A percentile compares a stretch with the other conserved stretches of the same genome.
These are phyloP conservation scores for Drosophila micromelanica DNA, from an alignment of 1,140 invertebrate species.

Conservation along the genomic window DNA sequence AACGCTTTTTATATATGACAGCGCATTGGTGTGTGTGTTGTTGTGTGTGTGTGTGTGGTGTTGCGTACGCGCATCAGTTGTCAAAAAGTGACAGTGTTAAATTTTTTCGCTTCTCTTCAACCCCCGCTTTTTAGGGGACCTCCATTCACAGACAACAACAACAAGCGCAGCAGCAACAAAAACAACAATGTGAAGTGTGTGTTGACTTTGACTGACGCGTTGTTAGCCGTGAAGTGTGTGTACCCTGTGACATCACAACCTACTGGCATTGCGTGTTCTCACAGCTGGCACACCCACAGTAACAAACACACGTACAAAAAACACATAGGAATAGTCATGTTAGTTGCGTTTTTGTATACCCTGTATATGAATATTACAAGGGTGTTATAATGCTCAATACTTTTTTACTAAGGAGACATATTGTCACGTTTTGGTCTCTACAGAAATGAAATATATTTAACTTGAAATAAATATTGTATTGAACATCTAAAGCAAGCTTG, in stretches of 20 bases:
- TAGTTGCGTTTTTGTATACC: constrained; percentile 13
- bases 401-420: too few relatives aligned
- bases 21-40: constrained; percentile 35
- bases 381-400: too few relatives aligned
- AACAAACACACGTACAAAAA: constrained; percentile 8
- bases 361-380: not conserved
- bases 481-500: too few relatives aligned
- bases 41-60: constrained; percentile 11
- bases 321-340: constrained; percentile 18
- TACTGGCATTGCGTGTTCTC: constrained; percentile 39
- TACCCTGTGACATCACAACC: constrained; percentile 36
- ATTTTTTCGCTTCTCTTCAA: constrained; percentile 45
- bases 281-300: constrained; percentile 35
- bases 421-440: too few relatives aligned
- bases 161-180: not conserved
- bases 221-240: constrained; percentile 76
- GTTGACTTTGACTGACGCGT: constrained; percentile 80
- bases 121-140: not conserved
- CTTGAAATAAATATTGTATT: too few relatives aligned
- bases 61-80: constrained; percentile 41
- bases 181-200: constrained; percentile 65
- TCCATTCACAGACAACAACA: constrained; percentile 16
- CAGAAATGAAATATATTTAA: too few relatives aligned
- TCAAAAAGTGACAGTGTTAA: constrained; percentile 74
- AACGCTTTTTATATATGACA: constrained; percentile 50